These are phyloP conservation scores for Bambusicola thoracicus DNA, from an alignment of 2,113 vertebrate genomes.

Conservation along the genomic window DNA sequence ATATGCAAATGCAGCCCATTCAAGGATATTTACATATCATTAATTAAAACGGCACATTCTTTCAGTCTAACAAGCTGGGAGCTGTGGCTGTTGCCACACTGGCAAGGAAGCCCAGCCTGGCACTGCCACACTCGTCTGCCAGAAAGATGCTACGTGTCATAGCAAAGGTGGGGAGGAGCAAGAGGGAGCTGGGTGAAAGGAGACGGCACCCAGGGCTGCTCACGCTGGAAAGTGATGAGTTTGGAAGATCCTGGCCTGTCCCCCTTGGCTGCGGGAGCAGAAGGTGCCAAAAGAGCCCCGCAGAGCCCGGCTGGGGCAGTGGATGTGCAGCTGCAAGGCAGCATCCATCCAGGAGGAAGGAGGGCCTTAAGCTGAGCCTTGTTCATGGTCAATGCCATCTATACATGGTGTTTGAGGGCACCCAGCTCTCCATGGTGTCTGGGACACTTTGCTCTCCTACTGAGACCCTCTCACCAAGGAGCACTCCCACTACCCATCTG, in stretches of 20 bases:
- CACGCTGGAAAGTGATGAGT: not conserved
- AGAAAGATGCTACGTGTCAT: constrained; percentile 63
- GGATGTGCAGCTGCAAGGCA: fast-evolving
- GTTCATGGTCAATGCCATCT: fast-evolving
- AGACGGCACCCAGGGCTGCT: not conserved
- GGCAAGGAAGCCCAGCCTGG: constrained; percentile 74
- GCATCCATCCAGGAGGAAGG: not conserved
- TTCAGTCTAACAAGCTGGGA: constrained; percentile 93
- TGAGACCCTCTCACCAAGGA: not conserved
- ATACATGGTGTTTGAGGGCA: fast-evolving
- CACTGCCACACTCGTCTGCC: constrained; percentile 44
- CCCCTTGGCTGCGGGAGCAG: not conserved
- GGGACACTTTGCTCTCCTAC: not conserved
- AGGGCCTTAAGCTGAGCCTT: not conserved
- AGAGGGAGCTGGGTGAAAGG: not conserved
- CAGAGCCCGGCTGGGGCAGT: fast-evolving
- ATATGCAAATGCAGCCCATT: constrained; percentile 94
- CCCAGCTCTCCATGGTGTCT: fast-evolving
- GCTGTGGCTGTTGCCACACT: constrained; percentile 89
- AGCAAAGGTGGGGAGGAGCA: fast-evolving
- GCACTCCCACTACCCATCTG: not conserved
- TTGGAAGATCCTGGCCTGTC: fast-evolving
- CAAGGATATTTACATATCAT: constrained; percentile 98
- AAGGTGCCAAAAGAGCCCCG: not conserved
- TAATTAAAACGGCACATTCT: constrained; percentile 95